phyloP scores from a whole-genome alignment of 2,797 vertebrate genomes.

The Spinibarbus caldwelli region DNA sequence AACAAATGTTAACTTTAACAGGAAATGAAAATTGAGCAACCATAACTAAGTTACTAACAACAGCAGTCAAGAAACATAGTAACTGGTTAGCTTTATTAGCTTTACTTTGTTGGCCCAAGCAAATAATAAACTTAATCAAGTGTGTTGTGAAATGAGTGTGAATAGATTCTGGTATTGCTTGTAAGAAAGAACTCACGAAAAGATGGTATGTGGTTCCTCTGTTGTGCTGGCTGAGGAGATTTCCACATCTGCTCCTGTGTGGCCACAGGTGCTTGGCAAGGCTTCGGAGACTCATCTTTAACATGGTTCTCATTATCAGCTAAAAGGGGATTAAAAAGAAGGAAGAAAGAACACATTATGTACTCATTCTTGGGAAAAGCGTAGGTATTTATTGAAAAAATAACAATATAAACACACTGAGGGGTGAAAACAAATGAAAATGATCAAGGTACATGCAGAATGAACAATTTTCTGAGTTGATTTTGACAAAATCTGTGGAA shows the following conservation, averaged over 20 bases:
- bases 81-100: background rate
- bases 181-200: constrained; percentile 53
- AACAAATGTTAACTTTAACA: background rate
- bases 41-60: background rate
- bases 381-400: background rate
- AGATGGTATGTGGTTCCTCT: constrained; percentile 89
- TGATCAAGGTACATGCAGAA: background rate
- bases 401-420: background rate
- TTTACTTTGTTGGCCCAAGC: background rate
- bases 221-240: constrained; percentile 74
- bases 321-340: constrained; percentile 66
- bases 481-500: background rate
- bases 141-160: background rate
- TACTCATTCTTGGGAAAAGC: background rate
- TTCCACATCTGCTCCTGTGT: constrained; percentile 85
- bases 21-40: background rate
- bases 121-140: background rate
- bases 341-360: constrained; percentile 1
- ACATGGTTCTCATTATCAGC: constrained; percentile 97
- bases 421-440: constrained; percentile 1
- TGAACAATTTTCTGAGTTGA: background rate
- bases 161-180: background rate
- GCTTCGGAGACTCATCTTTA: constrained; percentile 88
- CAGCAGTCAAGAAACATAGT: background rate
- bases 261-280: constrained; percentile 80